Percentiles rank a stretch among this genome's conserved stretches.
Conservation (phyloP, 2,797 vertebrate species). For the Rhinichthys osculus region DNA sequence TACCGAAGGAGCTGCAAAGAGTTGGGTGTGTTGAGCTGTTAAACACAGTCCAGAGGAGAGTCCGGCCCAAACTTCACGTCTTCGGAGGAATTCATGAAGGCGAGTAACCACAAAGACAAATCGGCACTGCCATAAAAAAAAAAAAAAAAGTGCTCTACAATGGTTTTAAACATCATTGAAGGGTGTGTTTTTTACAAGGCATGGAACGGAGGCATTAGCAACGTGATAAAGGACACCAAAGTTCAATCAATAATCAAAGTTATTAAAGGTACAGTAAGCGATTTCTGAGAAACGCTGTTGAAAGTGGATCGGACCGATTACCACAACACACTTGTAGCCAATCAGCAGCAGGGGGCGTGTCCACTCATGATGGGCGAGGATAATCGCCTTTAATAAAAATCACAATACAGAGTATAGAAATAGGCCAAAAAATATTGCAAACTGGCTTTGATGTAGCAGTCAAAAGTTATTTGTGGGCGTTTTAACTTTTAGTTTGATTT, state of each 20-base stretch:
- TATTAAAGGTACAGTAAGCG: background rate
- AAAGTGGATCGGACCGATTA: too few species aligned
- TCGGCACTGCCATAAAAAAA: background rate
- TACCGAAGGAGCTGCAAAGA: slow-evolving; percentile 95
- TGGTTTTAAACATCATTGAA: background rate
- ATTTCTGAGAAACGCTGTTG: background rate
- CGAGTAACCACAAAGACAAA: slow-evolving; percentile 64
- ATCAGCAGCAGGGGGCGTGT: too few species aligned
- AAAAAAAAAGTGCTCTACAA: background rate
- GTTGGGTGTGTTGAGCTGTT: slow-evolving; percentile 97
- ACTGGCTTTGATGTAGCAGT: too few species aligned
- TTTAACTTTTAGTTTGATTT: too few species aligned
- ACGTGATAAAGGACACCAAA: background rate
- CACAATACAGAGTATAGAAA: too few species aligned
- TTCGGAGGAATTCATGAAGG: slow-evolving; percentile 98
- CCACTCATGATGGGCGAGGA: too few species aligned
- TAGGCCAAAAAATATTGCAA: too few species aligned
- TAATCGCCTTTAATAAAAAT: too few species aligned
- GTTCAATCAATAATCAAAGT: background rate
- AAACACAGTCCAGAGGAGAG: slow-evolving; percentile 95
- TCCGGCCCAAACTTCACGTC: slow-evolving; percentile 93
- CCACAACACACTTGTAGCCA: too few species aligned
- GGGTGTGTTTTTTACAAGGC: background rate
- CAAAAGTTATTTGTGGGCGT: too few species aligned
- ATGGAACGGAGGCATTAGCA: background rate